Base-by-base conservation (phyloP, 2,797 vertebrate genomes). In the Rhinophrynus dorsalis region DNA sequence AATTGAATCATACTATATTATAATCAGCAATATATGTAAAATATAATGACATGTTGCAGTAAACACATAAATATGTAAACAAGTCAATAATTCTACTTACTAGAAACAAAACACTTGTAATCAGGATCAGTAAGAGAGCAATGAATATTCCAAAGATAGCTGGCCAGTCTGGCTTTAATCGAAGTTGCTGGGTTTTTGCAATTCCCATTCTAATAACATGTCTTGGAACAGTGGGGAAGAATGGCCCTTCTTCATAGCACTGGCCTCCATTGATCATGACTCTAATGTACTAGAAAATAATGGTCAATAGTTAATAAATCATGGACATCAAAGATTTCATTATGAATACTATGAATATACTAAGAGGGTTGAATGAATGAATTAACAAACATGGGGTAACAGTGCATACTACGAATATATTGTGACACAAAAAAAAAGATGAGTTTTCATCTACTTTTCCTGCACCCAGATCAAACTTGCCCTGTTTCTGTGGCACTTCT, bases 181-280 rank as follows among this genome's bases (percentile, higher is more conserved):
- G 75, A 44, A 94, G 77, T 35, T 82, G 78, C 35, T 2, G 77
- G 0, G 75, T 85, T 64, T 66, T 87, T 8, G 77, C 84, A 1
- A 98, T 94, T 40, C 94, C 96, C 35, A 91, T 80, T 67, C 94
- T 91, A 11, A 90, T 91, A 45, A 93, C 68, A 0, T 93, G 80
- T 62, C 85, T 86, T n/a, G 94, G 91, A 0, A 64, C 78, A 0
- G 89, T 82, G 64, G 91, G 84, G 48, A 94, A 92, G 78, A 97
- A 97, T 0, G 94, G 89, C 0, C 93, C 92, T 0, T 88, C 80
- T 20, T 92, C 88, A 1, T 93, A 95, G 70, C 96, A 97, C 68
- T 81, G 92, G 21, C 84, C 93, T 0, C 92, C 94, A 0, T 45
- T 71, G 0, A 92, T 92, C 88, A 98, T 90, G 68, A 92, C 92